Evolutionary conservation across 2,113 vertebrate species (phyloP), one percentile per base, ranked within the genome.

Genomic region (Pampusana beccarii): DNA sequence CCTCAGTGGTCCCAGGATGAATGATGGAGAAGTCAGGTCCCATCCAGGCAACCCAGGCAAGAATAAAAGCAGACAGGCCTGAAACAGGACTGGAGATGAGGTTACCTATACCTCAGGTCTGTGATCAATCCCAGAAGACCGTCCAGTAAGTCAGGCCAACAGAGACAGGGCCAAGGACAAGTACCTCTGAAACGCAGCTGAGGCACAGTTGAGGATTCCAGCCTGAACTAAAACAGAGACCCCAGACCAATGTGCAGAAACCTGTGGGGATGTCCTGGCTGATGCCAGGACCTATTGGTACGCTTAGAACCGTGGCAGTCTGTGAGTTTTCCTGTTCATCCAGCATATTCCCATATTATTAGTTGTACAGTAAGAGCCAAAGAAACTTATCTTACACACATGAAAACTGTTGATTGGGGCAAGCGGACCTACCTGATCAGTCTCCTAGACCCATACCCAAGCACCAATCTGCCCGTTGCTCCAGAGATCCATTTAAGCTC

Each of bases 211-310:
- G 53, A 66, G 10, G 6, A 11, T 4, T 6, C 34, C 56, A 53
- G 6, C 4, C 50, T 85, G 17, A 53, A 36, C 10, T 26, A 21
- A 77, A 87, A 51, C 7, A n/a, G 25, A 23, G 28, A 46, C 5
- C 18, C 9, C 50, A 66, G 42, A 71, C 7, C 7, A 64, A 15
- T 1, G 5, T 13, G 60, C 16, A 81, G 38, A 78, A 64, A 56
- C 13, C 5, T 13, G 13, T 8, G 15, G 7, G 15, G 17, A 26
- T 2, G 1, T 48, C 34, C 20, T 2, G 0, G 36, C 17, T 66
- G n/a, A 79, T 3, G 3, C 17, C 46, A 44, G 54, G 54, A 65
- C 19, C 36, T 31, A 9, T 6, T 4, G 8, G 5, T 58, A 5
- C 40, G 34, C 48, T 67, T 33, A n/a, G 28, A 60, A 5, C 16